Evolutionary conservation across 2,888 invertebrate genomes (phyloP).

Genomic region (Pterobdella sp.): DNA sequence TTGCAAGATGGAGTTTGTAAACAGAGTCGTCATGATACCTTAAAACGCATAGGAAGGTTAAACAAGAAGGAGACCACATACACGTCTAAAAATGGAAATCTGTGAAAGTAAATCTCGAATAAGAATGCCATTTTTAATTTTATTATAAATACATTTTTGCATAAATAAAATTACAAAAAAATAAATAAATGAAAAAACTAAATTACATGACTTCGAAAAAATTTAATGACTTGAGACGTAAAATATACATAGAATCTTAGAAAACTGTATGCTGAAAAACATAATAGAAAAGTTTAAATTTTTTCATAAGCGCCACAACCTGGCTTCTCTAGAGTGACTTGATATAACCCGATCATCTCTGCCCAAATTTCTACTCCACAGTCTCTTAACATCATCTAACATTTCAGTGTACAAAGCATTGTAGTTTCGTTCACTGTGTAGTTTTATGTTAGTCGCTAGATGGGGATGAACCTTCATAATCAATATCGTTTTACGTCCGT

Average conservation of each 20-base stretch:
- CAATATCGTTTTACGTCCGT: no score
- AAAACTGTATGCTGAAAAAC: no score
- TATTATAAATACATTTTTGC: no score
- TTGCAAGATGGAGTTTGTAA: no score
- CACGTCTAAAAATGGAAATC: conserved; percentile 62
- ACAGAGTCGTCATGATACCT: conserved; percentile 43
- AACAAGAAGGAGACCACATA: conserved; percentile 55
- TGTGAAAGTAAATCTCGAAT: background rate
- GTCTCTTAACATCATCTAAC: conserved; percentile 70
- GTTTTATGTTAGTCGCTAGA: background rate
- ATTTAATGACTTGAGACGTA: no score
- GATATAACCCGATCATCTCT: conserved; percentile 82
- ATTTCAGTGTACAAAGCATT: conserved; percentile 60
- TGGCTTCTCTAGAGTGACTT: conserved; percentile 66
- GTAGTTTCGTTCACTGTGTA: conserved; percentile 50
- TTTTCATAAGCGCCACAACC: conserved; percentile 38
- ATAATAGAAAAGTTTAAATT: conserved; percentile 53
- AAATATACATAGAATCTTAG: no score
- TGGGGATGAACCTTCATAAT: no score
- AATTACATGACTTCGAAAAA: no score
- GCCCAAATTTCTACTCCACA: conserved; percentile 81
- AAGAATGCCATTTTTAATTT: no score
- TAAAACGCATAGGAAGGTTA: conserved; percentile 51
- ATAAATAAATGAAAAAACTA: no score
- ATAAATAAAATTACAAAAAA: no score